These are phyloP conservation scores for Pollenia amentaria DNA, from an alignment of 2,888 invertebrate genomes.

Conservation along the genomic window DNA sequence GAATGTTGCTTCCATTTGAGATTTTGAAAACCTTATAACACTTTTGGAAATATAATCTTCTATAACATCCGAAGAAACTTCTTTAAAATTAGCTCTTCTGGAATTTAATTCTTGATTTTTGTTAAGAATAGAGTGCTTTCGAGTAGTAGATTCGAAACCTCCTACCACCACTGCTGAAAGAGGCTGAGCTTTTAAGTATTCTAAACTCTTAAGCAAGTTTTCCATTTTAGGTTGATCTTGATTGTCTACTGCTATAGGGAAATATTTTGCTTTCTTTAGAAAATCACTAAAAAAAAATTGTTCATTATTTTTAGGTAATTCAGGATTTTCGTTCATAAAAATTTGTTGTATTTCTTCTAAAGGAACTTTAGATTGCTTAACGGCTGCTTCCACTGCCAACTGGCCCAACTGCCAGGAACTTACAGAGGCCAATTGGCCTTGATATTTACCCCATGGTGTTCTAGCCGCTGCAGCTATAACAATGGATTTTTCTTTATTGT, in stretches of 20 bases:
- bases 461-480: constrained; percentile 96
- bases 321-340: constrained; percentile 86
- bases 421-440: constrained; percentile 90
- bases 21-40: constrained; percentile 88
- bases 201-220: constrained; percentile 23
- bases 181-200: constrained; percentile 4
- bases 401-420: constrained; percentile 94
- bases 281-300: constrained; percentile 26
- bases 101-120: not conserved
- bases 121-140: not conserved
- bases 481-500: constrained; percentile 87
- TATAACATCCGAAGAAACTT: not conserved
- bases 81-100: not conserved
- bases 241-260: not conserved
- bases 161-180: constrained; percentile 18
- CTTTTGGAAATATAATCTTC: constrained; percentile 15
- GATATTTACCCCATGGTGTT: constrained; percentile 97
- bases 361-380: constrained; percentile 91
- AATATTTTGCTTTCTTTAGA: constrained; percentile 41
- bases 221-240: constrained; percentile 1
- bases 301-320: not conserved
- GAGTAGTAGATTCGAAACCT: constrained; percentile 42
- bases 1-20: constrained; percentile 90
- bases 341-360: constrained; percentile 95
- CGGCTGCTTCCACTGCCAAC: constrained; percentile 92